phyloP scores from a whole-genome alignment of 2,888 invertebrate species.

The Taphrorychus bicolor region DNA sequence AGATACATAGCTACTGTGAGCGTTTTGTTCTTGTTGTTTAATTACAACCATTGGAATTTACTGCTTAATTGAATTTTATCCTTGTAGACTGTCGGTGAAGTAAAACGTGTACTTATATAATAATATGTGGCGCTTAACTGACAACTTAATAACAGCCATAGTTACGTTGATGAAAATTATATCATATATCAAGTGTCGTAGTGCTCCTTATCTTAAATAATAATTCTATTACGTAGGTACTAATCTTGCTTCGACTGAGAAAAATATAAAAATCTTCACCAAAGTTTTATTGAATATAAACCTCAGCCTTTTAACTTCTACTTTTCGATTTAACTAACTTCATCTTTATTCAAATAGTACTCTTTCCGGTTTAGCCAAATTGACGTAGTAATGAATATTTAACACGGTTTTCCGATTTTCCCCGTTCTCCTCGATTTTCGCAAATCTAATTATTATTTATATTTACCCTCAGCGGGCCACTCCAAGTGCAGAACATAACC shows the following conservation, averaged over 20 bases:
- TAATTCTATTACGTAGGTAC: conserved; percentile 4
- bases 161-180: background rate
- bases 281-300: background rate
- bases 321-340: background rate
- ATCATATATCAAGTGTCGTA: conserved; percentile 2
- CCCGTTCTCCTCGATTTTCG: background rate
- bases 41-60: background rate
- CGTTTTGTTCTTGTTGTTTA: background rate
- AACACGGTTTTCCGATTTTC: conserved; percentile 10
- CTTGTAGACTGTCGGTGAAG: no score
- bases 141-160: background rate
- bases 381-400: conserved; percentile 11
- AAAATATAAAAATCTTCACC: background rate
- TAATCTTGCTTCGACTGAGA: background rate
- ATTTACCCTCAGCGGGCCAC: background rate
- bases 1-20: background rate
- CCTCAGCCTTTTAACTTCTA: background rate
- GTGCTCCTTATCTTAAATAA: background rate
- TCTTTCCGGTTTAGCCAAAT: conserved; percentile 1
- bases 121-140: no score
- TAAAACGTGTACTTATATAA: no score
- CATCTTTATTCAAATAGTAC: conserved; percentile 1
- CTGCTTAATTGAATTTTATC: no score
- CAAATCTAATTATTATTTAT: conserved; percentile 6
- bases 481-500: no score